Percentiles rank a stretch among this genome's conserved stretches.
phyloP scores from a whole-genome alignment of 2,888 invertebrate species.

The Caenorhabditis sulstoni region DNA sequence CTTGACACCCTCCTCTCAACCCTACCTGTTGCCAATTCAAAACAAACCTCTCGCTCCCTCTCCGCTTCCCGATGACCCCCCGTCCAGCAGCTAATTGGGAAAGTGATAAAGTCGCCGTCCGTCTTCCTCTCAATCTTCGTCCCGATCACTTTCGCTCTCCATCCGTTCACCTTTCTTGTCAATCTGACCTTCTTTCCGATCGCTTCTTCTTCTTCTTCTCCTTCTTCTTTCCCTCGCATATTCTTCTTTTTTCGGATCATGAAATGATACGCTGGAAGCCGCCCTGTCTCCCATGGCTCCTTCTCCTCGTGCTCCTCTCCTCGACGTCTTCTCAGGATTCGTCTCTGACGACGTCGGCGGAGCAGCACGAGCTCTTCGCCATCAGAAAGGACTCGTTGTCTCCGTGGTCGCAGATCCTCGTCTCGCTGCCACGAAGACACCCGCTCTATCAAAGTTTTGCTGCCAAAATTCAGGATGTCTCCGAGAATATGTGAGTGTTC shows the following conservation, averaged over 20 bases:
- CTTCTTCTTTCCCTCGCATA: constrained; percentile 3
- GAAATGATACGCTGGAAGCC: constrained; percentile 62
- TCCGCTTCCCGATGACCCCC: too few species aligned
- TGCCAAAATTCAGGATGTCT: constrained; percentile 77
- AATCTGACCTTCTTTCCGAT: constrained; percentile 48
- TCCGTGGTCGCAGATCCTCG: constrained; percentile 73
- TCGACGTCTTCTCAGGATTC: constrained; percentile 32
- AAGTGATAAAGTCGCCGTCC: constrained; percentile 33
- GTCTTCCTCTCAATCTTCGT: too few species aligned
- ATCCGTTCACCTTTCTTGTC: constrained; percentile 52
- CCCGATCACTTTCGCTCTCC: constrained; percentile 47
- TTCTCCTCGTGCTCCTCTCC: constrained; percentile 33
- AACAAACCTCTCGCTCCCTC: background rate
- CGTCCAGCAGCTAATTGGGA: constrained; percentile 18
- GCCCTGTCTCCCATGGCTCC: constrained; percentile 30
- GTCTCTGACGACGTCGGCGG: constrained; percentile 44
- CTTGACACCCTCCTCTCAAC: constrained; percentile 22
- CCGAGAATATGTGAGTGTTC: constrained; percentile 58
- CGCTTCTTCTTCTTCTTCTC: constrained; percentile 46
- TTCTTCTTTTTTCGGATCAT: constrained; percentile 39
- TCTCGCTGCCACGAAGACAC: constrained; percentile 71
- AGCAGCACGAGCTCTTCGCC: constrained; percentile 63
- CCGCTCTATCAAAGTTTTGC: constrained; percentile 74
- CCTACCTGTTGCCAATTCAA: constrained; percentile 4
- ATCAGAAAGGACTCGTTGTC: constrained; percentile 70